A percentile compares a stretch with the other conserved stretches of the same genome.
Conservation (phyloP, 2,797 vertebrate genomes). For the Eremophila alpestris region DNA sequence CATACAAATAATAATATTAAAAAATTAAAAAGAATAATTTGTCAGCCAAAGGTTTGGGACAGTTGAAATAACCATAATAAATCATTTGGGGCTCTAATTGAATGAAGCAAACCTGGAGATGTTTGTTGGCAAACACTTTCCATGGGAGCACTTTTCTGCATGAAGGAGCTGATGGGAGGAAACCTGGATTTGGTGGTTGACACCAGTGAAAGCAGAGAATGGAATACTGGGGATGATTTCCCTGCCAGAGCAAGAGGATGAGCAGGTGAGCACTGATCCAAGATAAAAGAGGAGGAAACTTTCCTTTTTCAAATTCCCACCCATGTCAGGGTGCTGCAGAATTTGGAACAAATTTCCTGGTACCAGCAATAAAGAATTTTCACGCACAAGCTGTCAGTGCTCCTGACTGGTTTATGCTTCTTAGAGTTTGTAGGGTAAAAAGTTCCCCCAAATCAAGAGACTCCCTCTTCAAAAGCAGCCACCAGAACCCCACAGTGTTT, state of each 20-base stretch:
- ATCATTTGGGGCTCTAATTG: conserved; percentile 15
- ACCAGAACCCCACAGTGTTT: not conserved
- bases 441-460: not conserved
- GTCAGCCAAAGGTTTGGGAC: not conserved
- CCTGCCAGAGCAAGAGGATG: not conserved
- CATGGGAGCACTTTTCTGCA: not conserved
- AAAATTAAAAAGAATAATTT: conserved; percentile 26
- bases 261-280: not conserved
- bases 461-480: not conserved
- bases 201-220: not conserved
- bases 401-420: not conserved
- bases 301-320: not conserved
- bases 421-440: not conserved
- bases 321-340: not conserved
- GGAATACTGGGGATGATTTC: not conserved
- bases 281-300: not conserved
- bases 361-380: not conserved
- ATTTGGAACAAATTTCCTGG: not conserved
- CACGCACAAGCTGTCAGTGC: not conserved
- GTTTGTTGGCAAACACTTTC: conserved; percentile 3
- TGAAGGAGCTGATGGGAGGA: not conserved
- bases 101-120: conserved; percentile 12
- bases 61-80: conserved; percentile 58
- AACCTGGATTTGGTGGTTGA: not conserved
- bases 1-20: conserved; percentile 35